Conservation (phyloP, 1,140 invertebrate species). For the Lasaia peninsularis region DNA sequence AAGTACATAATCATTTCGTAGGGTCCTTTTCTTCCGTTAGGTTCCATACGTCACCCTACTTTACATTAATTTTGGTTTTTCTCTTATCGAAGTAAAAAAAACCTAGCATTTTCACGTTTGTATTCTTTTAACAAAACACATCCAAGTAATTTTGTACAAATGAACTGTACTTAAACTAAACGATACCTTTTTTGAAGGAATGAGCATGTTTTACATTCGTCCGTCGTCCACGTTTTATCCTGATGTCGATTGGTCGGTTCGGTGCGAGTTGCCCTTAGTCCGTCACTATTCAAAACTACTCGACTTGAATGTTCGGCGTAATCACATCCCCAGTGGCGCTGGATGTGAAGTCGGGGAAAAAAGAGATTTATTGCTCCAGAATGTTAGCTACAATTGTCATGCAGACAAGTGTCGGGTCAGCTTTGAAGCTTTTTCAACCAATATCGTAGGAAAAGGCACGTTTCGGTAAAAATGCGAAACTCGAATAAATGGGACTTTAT, state of each 20-base stretch:
- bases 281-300: constrained; percentile 34
- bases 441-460: constrained; percentile 12
- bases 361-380: constrained; percentile 30
- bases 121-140: background rate
- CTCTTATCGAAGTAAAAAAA: background rate
- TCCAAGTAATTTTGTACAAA: background rate
- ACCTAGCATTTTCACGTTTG: background rate
- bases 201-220: constrained; percentile 22
- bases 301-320: constrained; percentile 32
- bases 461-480: constrained; percentile 3
- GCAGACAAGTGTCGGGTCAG: constrained; percentile 17
- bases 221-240: constrained; percentile 6
- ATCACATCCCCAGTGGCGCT: constrained; percentile 26
- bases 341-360: constrained; percentile 30
- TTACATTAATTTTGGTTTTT: no score
- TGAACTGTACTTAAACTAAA: background rate
- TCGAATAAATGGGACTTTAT: background rate
- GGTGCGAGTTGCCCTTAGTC: constrained; percentile 34
- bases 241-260: constrained; percentile 30
- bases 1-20: no score
- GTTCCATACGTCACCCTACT: no score
- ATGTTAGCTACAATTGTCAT: constrained; percentile 23
- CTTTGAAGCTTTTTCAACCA: constrained; percentile 9
- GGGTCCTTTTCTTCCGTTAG: no score
- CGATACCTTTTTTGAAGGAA: constrained; percentile 4